Base-by-base conservation (phyloP, 1,140 invertebrate genomes). In the Pogonomyrmex barbatus region DNA sequence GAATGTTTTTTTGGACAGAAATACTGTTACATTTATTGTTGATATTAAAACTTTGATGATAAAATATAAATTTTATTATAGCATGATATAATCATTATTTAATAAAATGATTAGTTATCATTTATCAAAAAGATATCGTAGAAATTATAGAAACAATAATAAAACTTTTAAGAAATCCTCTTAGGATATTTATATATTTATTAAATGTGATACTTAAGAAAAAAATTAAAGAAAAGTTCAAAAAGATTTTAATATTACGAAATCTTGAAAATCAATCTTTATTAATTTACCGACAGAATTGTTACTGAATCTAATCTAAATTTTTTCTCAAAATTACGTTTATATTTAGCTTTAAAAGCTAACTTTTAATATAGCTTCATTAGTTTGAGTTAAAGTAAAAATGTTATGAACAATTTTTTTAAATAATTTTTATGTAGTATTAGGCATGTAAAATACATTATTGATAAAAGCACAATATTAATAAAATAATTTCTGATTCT, bases 231-330 rank as follows among this genome's bases (percentile, higher is more conserved):
- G 2, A 68, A 47, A n/a, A 10, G 2, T 47, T 67, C 3, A 67
- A 30, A 24, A 50, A 50, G 12, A 47, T 1, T 68, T 47, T 14
- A 1, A 1, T 6, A 47, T 45, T 9, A 47, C 12, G 9, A 1
- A 30, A 33, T 47, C 30, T 24, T 68, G 5, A 68, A 50, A 47
- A 12, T 68, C 5, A 68, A 30, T 50, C 24, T 68, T 33, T 10
- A 30, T 68, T 68, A 50, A 68, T 68, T 68, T 68, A 68, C 65
- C 65, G 65, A 68, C 65, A 0, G 65, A 50, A 68, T 68, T 9
- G 9, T 8, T 1, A 42, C 8, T 68, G 12, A 47, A 2, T 0
- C n/a, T 24, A 47, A 2, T 0, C n/a, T 24, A 45, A 4, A 67
- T 67, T 47, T 47, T 47, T 30, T 47, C 8, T 1, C 0, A 50